Percentiles rank a stretch among this genome's conserved stretches.
Conservation (phyloP, 37 sponge, comb jelly and placozoan species). For the Petrosia ficiformis region DNA sequence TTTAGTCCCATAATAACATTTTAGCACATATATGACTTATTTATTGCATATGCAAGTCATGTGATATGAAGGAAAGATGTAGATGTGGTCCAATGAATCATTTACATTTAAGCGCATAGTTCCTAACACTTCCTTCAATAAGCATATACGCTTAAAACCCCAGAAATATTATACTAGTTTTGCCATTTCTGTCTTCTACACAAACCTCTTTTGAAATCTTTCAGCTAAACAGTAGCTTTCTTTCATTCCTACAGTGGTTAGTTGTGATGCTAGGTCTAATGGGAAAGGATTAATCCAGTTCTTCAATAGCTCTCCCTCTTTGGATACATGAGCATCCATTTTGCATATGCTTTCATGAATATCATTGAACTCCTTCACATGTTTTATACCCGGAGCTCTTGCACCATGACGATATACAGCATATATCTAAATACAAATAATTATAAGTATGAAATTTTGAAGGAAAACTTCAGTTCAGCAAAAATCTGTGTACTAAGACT, state of each 20-base stretch:
- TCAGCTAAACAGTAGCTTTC: conserved; percentile 17
- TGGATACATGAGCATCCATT: background rate
- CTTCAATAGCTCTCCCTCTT: background rate
- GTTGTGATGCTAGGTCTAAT: background rate
- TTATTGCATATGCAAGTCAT: too few relatives aligned
- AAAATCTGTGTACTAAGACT: too few relatives aligned
- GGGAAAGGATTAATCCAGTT: conserved; percentile 1
- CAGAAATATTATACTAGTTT: background rate
- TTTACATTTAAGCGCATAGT: too few relatives aligned
- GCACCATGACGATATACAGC: conserved; percentile 5
- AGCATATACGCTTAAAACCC: too few relatives aligned
- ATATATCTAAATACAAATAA: too few relatives aligned
- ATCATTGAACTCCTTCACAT: background rate
- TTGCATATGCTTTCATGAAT: background rate
- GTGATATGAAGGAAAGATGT: too few relatives aligned
- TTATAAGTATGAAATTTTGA: too few relatives aligned
- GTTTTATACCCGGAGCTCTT: background rate
- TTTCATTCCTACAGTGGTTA: background rate
- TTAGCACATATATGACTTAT: too few relatives aligned
- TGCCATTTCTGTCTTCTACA: background rate
- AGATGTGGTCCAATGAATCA: too few relatives aligned
- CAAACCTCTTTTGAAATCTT: conserved; percentile 10
- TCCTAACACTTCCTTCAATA: too few relatives aligned
- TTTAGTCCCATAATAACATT: too few relatives aligned
- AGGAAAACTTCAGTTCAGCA: too few relatives aligned